Base-by-base conservation (phyloP, 2,888 invertebrate genomes). In the Agrochola macilenta region DNA sequence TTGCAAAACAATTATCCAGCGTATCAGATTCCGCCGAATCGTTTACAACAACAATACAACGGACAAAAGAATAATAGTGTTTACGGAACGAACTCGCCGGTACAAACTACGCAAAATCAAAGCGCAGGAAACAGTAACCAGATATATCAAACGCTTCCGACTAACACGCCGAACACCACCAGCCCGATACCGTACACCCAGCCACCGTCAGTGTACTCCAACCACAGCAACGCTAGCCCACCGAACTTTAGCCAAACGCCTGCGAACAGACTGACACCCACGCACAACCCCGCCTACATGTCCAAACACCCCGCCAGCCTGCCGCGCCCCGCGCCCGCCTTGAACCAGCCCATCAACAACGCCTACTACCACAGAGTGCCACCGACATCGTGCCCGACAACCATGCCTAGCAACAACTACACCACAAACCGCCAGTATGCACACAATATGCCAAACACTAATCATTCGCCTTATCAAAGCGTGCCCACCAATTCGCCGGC, bases 401-500 rank as follows among this genome's bases (percentile, higher is more conserved):
- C 93, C 66, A 84, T 89, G 76, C 87, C 91, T 69, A 91, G 79
- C 83, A 92, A 88, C 76, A 93, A 92, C 83, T 94, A 93, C 86
- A 89, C 90, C 79, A 84, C 92, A 64, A 95, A 91, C 76, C 93
- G 95, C 43, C 95, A 93, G 80, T 93, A 91, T 82, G 91, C 88
- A 78, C 93, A 92, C 82, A 92, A 89, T 80, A 82, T 89, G 49
- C 94, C 91, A 83, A 92, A 84, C 87, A 74, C 78, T 54, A 93
- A 91, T 83, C 88, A 92, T 82, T 92, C 95, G 78, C 94, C 96
- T 79, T 97, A 97, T 93, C 96, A 97, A 94, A 94, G 95, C 89
- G 94, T 96, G 83, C 97, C 97, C 91, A 93, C 95, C 92, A 93
- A 94, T 90, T 94, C 97, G 83, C 94, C 96, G 74, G 94, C 96